Evolutionary conservation across 2,113 vertebrate genomes (phyloP).

Genomic region (Chionomys nivalis): DNA sequence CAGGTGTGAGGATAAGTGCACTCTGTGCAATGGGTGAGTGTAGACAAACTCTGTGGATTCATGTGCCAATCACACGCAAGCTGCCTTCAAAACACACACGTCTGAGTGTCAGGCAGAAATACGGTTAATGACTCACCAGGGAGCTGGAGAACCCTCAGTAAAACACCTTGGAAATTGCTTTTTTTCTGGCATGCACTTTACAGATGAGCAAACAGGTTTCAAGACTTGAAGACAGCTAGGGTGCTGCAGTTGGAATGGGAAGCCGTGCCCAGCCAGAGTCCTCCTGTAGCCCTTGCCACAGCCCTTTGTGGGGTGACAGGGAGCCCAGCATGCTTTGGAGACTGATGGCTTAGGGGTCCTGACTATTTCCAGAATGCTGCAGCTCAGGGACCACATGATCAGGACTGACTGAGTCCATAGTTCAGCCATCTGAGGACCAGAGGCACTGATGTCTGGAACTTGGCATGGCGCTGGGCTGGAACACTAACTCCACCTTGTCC

Average conservation of each 20-base stretch:
- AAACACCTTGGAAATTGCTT: neutral
- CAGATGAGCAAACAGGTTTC: neutral
- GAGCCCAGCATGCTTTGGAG: neutral
- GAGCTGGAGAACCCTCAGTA: neutral
- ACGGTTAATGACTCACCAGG: no score
- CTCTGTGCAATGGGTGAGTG: neutral
- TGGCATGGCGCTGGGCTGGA: no score
- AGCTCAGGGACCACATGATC: neutral
- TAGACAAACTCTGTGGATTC: neutral
- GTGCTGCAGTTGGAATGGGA: no score
- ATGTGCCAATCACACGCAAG: neutral
- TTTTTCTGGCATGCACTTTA: no score
- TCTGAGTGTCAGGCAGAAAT: neutral
- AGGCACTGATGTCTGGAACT: neutral
- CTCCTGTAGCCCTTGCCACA: neutral
- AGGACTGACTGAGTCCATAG: neutral
- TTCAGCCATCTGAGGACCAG: neutral
- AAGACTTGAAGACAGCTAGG: neutral
- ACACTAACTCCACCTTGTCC: neutral
- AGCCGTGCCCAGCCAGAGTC: neutral
- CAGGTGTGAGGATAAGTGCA: neutral
- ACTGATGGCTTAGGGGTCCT: neutral
- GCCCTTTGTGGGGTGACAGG: neutral
- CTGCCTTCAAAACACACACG: neutral
- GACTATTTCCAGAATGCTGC: neutral